Evolutionary conservation across 2,797 vertebrate genomes (phyloP), one percentile per base, ranked within the genome.

Genomic region (Decapterus maruadsi): DNA sequence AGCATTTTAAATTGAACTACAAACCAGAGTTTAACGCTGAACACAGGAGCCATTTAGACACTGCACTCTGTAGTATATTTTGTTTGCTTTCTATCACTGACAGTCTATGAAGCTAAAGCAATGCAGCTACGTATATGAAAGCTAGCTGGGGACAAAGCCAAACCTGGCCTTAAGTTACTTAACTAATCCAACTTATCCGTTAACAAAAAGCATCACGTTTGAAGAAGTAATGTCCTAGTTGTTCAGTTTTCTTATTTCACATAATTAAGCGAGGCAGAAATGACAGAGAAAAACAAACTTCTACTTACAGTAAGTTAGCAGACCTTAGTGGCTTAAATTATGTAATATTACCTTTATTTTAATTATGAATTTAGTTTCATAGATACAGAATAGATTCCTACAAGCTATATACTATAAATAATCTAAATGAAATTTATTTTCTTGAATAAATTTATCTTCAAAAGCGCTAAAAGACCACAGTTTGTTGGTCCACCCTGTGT

Each of bases 361-460:
- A 31, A 53, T 12, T 12, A 22, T 12, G 8, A 22, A 53, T 53
- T 54, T 54, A 26, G 20, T 51, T 51, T 51, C 22, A 51, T 6
- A 54, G 22, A 54, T 26, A 22, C 7, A 59, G 34, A 58, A 54
- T 17, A 40, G 16, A 46, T 31, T 53, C 6, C 17, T 14, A 45
- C 22, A 45, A 53, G 58, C 31, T 40, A 42, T 19, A 46, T 9
- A 57, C 10, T 14, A 56, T 31, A 31, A 48, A 42, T 56, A 57
- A 59, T 56, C n/a, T 2, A 58, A 72, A 57, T 42, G 9, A 62
- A 50, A 11, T 46, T 63, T 69, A 74, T 66, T 78, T 77, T 69
- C 17, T 14, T 65, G 68, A 66, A 64, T 55, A 8, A 55, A 54
- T 13, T 19, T 19, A 40, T 29, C 54, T 61, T 65, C 20, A 62